Evolutionary conservation across 2,797 vertebrate species (phyloP).

Genomic region (Myiothlypis chrysogaster): DNA sequence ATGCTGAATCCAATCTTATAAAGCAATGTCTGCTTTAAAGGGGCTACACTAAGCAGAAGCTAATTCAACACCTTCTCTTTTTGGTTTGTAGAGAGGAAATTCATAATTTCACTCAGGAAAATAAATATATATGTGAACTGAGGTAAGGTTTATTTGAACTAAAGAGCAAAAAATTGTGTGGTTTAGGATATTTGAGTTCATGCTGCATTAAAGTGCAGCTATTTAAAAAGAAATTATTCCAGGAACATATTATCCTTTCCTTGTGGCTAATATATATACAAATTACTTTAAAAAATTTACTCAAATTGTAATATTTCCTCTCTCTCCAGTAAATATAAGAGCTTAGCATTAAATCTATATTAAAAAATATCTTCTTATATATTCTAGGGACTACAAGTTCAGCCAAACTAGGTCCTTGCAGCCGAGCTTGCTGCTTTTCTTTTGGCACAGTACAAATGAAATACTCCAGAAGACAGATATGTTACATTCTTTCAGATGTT

Average conservation of each 20-base stretch:
- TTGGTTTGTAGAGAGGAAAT: neutral
- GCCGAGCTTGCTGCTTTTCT: neutral
- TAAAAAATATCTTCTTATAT: neutral
- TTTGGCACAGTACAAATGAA: conserved; percentile 8
- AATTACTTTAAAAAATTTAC: neutral
- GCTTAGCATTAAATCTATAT: neutral
- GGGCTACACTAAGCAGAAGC: neutral
- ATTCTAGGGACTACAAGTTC: neutral
- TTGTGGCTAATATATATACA: neutral
- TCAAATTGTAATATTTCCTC: neutral
- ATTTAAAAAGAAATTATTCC: neutral
- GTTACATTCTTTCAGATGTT: conserved; percentile 18
- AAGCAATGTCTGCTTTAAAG: neutral
- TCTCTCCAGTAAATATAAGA: neutral
- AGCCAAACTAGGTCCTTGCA: neutral
- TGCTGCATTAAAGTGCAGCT: neutral
- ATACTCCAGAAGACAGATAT: neutral
- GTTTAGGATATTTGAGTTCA: neutral
- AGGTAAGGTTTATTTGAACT: neutral
- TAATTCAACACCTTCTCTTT: neutral
- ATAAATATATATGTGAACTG: neutral
- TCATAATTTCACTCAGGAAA: neutral
- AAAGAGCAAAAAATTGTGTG: neutral
- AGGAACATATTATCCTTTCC: neutral
- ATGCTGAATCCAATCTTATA: neutral